Percentiles rank a stretch among this genome's conserved stretches.
phyloP scores from a whole-genome alignment of 2,888 invertebrate species.

The Cephus spinipes region DNA sequence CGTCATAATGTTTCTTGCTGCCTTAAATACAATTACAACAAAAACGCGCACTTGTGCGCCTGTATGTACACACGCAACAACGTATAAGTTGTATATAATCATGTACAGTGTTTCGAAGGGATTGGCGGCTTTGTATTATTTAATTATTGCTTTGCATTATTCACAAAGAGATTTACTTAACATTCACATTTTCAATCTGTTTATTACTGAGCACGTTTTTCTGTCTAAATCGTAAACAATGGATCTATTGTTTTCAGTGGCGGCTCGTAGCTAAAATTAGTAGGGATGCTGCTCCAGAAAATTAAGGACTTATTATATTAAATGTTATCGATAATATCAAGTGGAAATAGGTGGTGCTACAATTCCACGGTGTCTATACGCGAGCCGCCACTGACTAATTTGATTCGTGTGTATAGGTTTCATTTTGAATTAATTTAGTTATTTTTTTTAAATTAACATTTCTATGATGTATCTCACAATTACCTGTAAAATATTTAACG shows the following conservation, averaged over 20 bases:
- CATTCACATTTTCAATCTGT: not conserved
- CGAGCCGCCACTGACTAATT: too few relatives aligned
- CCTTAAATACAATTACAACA: conserved; percentile 39
- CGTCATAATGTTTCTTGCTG: conserved; percentile 38
- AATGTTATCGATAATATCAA: too few relatives aligned
- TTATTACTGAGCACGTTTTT: not conserved
- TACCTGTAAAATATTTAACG: not conserved
- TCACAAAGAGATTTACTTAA: not conserved
- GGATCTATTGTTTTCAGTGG: too few relatives aligned
- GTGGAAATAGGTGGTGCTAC: too few relatives aligned
- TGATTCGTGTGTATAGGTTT: not conserved
- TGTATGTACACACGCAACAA: not conserved
- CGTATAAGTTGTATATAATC: not conserved
- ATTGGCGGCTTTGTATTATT: not conserved
- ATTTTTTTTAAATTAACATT: too few relatives aligned
- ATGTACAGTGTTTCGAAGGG: not conserved
- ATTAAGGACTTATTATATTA: too few relatives aligned
- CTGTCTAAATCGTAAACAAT: not conserved
- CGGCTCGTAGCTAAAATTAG: too few relatives aligned
- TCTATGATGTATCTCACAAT: not conserved
- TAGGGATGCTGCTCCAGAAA: too few relatives aligned
- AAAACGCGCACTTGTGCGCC: not conserved
- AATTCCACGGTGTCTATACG: too few relatives aligned
- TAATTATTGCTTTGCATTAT: not conserved
- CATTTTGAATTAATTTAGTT: not conserved